A percentile compares a stretch with the other conserved stretches of the same genome.
phyloP scores from a whole-genome alignment of 1,140 invertebrate genomes.

The Berghia stephanieae region DNA sequence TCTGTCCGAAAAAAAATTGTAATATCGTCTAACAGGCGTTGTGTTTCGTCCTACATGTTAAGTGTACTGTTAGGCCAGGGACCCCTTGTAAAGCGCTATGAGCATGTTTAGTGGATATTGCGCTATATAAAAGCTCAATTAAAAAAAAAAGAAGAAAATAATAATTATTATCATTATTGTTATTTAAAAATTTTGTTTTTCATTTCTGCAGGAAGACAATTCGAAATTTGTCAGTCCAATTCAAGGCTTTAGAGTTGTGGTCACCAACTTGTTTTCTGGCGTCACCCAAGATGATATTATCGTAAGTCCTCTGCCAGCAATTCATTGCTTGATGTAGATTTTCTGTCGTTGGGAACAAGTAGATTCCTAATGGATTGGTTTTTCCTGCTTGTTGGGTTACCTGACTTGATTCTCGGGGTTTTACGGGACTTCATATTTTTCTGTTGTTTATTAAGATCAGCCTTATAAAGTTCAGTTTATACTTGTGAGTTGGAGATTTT shows the following conservation, averaged over 20 bases:
- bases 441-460: neutral
- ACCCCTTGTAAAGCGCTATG: too few species aligned
- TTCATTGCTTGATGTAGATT: neutral
- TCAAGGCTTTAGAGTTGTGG: conserved; percentile 67
- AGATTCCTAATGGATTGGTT: too few species aligned
- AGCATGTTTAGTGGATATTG: too few species aligned
- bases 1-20: too few species aligned
- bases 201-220: conserved; percentile 34
- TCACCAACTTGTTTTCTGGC: conserved; percentile 85
- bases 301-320: conserved; percentile 62
- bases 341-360: too few species aligned
- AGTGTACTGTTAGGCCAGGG: too few species aligned
- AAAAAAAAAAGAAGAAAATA: too few species aligned
- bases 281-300: conserved; percentile 89
- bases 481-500: neutral
- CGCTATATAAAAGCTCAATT: too few species aligned
- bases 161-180: neutral
- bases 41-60: too few species aligned
- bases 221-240: conserved; percentile 53
- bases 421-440: neutral
- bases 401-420: too few species aligned
- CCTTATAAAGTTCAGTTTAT: neutral
- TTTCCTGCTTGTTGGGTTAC: too few species aligned
- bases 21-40: too few species aligned
- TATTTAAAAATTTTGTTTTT: conserved; percentile 12